Evolutionary conservation across 2,797 vertebrate genomes (phyloP).

Genomic region (Bradypodion pumilum): DNA sequence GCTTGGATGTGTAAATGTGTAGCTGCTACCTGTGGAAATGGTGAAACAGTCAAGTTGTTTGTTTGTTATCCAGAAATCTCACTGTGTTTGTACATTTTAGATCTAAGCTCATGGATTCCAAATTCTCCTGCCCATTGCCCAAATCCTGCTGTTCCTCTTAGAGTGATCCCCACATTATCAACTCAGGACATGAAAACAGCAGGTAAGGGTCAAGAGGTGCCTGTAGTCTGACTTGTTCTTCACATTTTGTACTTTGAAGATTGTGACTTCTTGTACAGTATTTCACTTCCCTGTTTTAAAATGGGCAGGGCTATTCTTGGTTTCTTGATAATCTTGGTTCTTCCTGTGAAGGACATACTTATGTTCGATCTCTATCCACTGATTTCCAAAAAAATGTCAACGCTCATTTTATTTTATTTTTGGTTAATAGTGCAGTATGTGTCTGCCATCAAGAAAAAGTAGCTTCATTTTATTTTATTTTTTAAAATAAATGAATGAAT

Average conservation of each 20-base stretch:
- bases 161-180: slow-evolving; percentile 90
- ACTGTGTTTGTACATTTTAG: slow-evolving; percentile 66
- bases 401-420: not conserved
- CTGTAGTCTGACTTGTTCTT: not conserved
- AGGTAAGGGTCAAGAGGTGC: slow-evolving; percentile 77
- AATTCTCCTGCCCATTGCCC: slow-evolving; percentile 82
- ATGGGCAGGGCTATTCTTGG: not conserved
- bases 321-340: not conserved
- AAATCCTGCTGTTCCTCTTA: slow-evolving; percentile 83
- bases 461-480: not conserved
- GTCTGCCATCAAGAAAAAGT: not conserved
- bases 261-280: too few species aligned
- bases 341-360: not conserved
- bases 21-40: not conserved
- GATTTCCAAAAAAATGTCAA: not conserved
- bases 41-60: slow-evolving; percentile 35
- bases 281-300: not conserved
- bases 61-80: slow-evolving; percentile 44
- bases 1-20: not conserved
- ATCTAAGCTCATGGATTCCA: slow-evolving; percentile 79
- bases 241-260: not conserved
- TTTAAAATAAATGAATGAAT: not conserved
- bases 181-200: slow-evolving; percentile 95
- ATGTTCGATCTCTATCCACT: not conserved
- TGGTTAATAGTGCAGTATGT: not conserved